phyloP scores from a whole-genome alignment of 2,797 vertebrate genomes.

The Syndactyla subalaris region DNA sequence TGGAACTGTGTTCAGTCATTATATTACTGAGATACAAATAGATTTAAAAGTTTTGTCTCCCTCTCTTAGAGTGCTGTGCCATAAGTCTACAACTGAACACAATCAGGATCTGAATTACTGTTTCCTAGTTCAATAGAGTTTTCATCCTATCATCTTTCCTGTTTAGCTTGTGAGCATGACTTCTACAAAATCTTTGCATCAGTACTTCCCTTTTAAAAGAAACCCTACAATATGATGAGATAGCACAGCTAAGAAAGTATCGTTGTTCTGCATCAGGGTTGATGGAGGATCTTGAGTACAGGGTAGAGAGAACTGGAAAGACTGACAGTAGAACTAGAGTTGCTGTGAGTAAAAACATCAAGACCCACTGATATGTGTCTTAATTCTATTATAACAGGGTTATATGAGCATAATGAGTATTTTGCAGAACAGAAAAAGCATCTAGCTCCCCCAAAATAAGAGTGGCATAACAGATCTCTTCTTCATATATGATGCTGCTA shows the following conservation, averaged over 20 bases:
- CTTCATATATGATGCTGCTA: neutral
- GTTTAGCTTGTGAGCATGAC: neutral
- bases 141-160: neutral
- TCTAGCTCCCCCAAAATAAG: rapidly evolving
- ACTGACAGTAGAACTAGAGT: neutral
- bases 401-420: neutral
- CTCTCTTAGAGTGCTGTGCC: neutral
- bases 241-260: neutral
- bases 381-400: neutral
- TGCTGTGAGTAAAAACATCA: neutral
- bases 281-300: neutral
- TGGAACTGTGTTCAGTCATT: neutral
- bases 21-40: neutral
- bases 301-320: neutral
- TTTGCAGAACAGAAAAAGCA: neutral
- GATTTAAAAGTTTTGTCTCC: neutral
- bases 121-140: neutral
- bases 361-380: neutral
- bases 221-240: neutral
- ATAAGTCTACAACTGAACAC: neutral
- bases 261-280: neutral
- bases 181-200: neutral
- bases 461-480: neutral
- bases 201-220: neutral
- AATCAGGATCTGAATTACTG: neutral